Evolutionary conservation across 2,797 vertebrate species (phyloP).

Genomic region (Tauraco hartlaubi): DNA sequence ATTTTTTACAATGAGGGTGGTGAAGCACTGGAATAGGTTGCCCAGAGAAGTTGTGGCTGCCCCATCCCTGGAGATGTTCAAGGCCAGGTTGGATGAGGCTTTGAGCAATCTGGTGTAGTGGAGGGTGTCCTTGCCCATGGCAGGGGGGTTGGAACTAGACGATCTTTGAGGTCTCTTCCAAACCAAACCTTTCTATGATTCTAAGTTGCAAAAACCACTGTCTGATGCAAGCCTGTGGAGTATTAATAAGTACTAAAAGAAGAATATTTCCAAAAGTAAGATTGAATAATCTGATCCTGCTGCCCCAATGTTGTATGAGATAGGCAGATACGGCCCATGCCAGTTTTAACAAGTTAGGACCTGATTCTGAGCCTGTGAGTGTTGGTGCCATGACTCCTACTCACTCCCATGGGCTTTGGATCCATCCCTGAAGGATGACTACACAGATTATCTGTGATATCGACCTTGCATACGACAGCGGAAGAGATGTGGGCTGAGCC

Average conservation of each 20-base stretch:
- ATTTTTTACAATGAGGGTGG: too few relatives aligned
- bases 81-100: too few relatives aligned
- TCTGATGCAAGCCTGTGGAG: background rate
- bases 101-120: too few relatives aligned
- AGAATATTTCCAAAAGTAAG: background rate
- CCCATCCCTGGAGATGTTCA: too few relatives aligned
- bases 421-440: background rate
- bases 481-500: background rate
- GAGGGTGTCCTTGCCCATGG: too few relatives aligned
- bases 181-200: too few relatives aligned
- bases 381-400: background rate
- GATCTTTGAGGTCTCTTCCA: too few relatives aligned
- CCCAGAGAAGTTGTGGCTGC: too few relatives aligned
- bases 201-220: background rate
- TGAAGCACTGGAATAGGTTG: too few relatives aligned
- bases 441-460: background rate
- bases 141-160: too few relatives aligned
- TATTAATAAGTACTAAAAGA: background rate
- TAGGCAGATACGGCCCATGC: background rate
- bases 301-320: background rate
- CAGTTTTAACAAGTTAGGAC: constrained; percentile 9
- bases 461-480: rapidly evolving
- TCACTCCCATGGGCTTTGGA: background rate
- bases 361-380: background rate
- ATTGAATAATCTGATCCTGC: background rate